Conservation (phyloP, 2,113 vertebrate genomes). For the Zosterops lateralis region DNA sequence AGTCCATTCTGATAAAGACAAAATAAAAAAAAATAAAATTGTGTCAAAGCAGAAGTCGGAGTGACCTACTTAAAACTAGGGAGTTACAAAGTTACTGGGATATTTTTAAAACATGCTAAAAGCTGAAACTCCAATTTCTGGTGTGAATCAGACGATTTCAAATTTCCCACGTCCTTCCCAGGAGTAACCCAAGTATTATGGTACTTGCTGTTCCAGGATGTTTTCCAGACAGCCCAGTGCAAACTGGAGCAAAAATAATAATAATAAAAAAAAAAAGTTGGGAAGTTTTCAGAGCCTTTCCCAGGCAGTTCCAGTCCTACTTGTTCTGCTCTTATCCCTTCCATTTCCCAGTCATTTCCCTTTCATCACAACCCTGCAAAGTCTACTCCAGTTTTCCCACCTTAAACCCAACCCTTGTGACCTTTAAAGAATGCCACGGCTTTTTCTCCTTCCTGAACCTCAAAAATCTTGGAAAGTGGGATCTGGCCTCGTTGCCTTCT, state of each 20-base stretch:
- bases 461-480: not conserved
- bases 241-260: not conserved
- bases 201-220: not conserved
- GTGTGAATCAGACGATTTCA: not conserved
- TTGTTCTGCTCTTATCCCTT: not conserved
- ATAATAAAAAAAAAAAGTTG: rapidly evolving
- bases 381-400: not conserved
- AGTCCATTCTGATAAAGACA: conserved; percentile 3
- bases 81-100: not conserved
- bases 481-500: not conserved
- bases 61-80: not conserved
- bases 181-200: not conserved
- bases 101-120: not conserved
- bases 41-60: not conserved
- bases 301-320: not conserved
- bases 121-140: not conserved
- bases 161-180: not conserved
- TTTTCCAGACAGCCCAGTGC: not conserved
- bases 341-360: not conserved
- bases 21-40: not conserved
- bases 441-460: not conserved
- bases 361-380: not conserved
- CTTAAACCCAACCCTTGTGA: not conserved
- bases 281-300: not conserved
- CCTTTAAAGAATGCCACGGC: not conserved